Percentiles rank a stretch among this genome's conserved stretches.
Conservation (phyloP, 2,888 invertebrate genomes). For the Nomada hirtipes region DNA sequence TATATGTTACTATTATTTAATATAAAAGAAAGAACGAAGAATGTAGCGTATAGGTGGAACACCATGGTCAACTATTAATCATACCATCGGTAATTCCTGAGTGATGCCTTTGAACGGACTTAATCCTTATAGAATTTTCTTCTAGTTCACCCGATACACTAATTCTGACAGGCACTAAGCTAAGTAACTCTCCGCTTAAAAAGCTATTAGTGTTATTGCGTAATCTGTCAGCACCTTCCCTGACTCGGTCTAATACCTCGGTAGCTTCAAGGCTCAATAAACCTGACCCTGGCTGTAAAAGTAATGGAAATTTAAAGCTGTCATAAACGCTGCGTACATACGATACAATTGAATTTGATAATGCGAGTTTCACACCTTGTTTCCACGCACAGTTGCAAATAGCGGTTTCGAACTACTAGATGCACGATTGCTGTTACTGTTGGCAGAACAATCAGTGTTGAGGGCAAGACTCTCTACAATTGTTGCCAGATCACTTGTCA, state of each 20-base stretch:
- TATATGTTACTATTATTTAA: background rate
- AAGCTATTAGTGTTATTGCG: slow-evolving; percentile 93
- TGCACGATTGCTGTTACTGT: slow-evolving; percentile 86
- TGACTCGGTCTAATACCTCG: slow-evolving; percentile 88
- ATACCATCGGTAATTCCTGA: slow-evolving; percentile 78
- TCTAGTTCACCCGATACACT: slow-evolving; percentile 82
- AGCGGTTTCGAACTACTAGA: slow-evolving; percentile 81
- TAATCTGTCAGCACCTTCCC: slow-evolving; percentile 89
- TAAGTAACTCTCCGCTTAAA: slow-evolving; percentile 89
- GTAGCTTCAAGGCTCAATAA: slow-evolving; percentile 85
- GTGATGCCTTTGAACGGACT: slow-evolving; percentile 80
- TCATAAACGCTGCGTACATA: background rate
- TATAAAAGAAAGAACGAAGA: background rate
- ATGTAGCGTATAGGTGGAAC: background rate
- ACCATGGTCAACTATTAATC: slow-evolving; percentile 45
- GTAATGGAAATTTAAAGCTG: slow-evolving; percentile 22
- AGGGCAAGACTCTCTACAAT: slow-evolving; percentile 93
- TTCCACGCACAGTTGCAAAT: slow-evolving; percentile 80
- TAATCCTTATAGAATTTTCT: slow-evolving; percentile 80
- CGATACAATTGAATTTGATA: background rate
- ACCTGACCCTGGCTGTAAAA: slow-evolving; percentile 72
- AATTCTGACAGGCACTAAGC: slow-evolving; percentile 86
- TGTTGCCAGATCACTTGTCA: slow-evolving; percentile 91
- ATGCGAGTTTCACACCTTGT: slow-evolving; percentile 75
- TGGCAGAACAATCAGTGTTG: slow-evolving; percentile 85